Evolutionary conservation across 2,888 invertebrate genomes (phyloP).

Genomic region (Dryadula phaetusa): DNA sequence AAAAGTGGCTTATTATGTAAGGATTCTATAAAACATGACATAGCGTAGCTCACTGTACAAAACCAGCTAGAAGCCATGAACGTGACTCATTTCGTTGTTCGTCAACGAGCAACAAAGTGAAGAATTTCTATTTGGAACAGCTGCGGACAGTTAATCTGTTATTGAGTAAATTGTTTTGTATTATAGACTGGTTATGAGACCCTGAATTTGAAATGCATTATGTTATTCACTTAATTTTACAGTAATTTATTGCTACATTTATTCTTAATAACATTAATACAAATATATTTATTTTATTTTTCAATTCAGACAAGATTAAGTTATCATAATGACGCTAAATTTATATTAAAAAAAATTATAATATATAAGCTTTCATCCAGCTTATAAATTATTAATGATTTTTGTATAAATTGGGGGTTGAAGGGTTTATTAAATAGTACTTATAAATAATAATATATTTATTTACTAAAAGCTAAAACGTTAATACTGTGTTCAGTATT

Average conservation of each 20-base stretch:
- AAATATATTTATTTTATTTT: too few relatives aligned
- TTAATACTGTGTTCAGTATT: too few relatives aligned
- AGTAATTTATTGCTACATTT: constrained; percentile 1
- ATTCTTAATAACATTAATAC: background rate
- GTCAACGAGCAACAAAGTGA: constrained; percentile 45
- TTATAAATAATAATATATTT: too few relatives aligned
- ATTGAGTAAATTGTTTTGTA: constrained; percentile 70
- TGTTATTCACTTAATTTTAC: background rate
- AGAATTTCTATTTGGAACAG: constrained; percentile 47
- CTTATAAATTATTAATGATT: too few relatives aligned
- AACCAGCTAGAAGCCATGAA: constrained; percentile 25
- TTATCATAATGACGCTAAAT: too few relatives aligned
- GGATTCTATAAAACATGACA: background rate
- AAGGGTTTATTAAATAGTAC: too few relatives aligned
- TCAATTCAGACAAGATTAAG: too few relatives aligned
- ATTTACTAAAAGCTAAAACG: too few relatives aligned
- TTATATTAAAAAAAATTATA: too few relatives aligned
- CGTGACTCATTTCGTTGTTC: constrained; percentile 47
- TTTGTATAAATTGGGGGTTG: too few relatives aligned
- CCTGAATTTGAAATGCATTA: constrained; percentile 20
- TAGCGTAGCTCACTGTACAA: constrained; percentile 17
- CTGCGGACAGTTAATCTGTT: constrained; percentile 55
- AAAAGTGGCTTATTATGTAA: too few relatives aligned
- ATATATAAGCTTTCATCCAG: too few relatives aligned
- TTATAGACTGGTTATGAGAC: constrained; percentile 31